Conservation (phyloP, 2,888 invertebrate species). For the Synanthedon tipuliformis region DNA sequence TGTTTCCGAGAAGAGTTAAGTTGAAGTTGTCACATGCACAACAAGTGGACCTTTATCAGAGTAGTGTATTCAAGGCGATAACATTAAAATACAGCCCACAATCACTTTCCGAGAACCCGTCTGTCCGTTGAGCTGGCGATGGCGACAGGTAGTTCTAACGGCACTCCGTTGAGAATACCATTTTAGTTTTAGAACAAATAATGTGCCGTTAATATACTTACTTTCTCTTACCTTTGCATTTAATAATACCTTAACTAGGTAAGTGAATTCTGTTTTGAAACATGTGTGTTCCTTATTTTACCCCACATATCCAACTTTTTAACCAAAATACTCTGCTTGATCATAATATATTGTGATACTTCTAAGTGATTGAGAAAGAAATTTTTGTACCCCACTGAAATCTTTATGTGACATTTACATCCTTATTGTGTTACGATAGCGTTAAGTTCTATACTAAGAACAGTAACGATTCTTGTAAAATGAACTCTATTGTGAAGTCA, state of each 20-base stretch:
- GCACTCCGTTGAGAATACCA: conserved; percentile 51
- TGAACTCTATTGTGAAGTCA: conserved; percentile 18
- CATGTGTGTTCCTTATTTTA: too few species aligned
- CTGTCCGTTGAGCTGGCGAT: conserved; percentile 24
- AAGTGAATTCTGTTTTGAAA: neutral
- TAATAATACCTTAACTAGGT: conserved; percentile 1
- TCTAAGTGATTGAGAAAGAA: too few species aligned
- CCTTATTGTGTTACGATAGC: conserved; percentile 17
- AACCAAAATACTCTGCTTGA: too few species aligned
- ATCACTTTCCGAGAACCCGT: conserved; percentile 59
- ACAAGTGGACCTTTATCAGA: conserved; percentile 52
- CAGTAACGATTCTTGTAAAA: conserved; percentile 10
- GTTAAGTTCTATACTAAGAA: conserved; percentile 17
- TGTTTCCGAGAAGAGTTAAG: conserved; percentile 38
- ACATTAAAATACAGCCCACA: conserved; percentile 61
- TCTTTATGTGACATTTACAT: conserved; percentile 25
- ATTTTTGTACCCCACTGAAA: conserved; percentile 2
- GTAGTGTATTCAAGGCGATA: conserved; percentile 56
- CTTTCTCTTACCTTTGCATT: conserved; percentile 27
- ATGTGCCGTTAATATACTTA: conserved; percentile 38
- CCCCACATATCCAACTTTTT: too few species aligned
- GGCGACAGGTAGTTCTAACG: conserved; percentile 64
- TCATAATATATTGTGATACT: too few species aligned
- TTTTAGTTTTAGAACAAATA: conserved; percentile 46
- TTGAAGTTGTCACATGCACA: conserved; percentile 41